Base-by-base conservation (phyloP, 37 sponge, comb jelly and placozoan genomes). In the Oopsacas minuta region DNA sequence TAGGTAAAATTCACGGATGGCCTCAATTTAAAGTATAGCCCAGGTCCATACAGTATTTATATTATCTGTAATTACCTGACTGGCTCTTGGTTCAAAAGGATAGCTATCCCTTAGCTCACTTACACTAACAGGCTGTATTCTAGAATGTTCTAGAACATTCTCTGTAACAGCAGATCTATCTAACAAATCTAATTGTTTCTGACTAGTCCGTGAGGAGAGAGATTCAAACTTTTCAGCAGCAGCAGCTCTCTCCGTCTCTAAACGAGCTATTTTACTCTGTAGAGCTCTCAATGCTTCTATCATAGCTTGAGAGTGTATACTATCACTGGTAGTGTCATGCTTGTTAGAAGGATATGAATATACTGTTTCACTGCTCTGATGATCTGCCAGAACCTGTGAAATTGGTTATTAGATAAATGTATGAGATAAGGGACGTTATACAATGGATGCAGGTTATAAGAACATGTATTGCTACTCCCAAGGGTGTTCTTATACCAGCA, bases 221-320 rank as follows among this genome's bases (percentile, higher is more conserved):
- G 39, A 36, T 51, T 87, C 39, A 42, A 86, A 87, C 53, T 52
- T 84, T 3, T 81, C 82, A 30, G 86, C 86, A 35, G 92, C 88
- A 22, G 84, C 84, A 12, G 53, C 86, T 37, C 89, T 52, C 36
- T 91, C 92, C 20, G 84, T 36, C 81, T 91, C 92, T n/a, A 89
- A 75, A 0, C 37, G 35, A 39, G 82, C 37, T 32, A 91, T 86
- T 84, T 91, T 91, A 0, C 87, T 86, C 83, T 91, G 92, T 15
- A 91, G 88, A 17, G 89, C 83, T 81, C 87, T 89, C 89, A 91
- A 81, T 17, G 92, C 89, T 0, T 38, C 81, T 8, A 91, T 82
- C 83, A 91, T 39, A 15, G 87, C 91, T 3, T 61, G 28, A 34
- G 75, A 61, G 32, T 61, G 75, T 25, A 61, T 61, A n/a, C 30